Conservation (phyloP, 2,797 vertebrate genomes). For the Percopsis omiscomaycus region DNA sequence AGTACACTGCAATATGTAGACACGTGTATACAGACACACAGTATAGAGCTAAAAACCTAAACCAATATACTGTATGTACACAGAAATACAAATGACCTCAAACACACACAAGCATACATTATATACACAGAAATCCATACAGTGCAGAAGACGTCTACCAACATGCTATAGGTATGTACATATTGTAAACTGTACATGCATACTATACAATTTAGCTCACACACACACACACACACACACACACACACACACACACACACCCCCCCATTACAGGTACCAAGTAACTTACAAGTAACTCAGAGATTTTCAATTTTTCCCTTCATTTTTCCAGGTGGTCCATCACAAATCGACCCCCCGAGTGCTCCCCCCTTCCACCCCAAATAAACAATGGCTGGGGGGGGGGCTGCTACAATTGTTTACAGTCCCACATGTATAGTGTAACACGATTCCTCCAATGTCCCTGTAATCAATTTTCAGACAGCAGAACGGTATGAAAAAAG, state of each 20-base stretch:
- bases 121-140: not conserved
- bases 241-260: conserved; percentile 6
- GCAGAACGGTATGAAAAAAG: conserved; percentile 63
- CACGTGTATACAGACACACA: too few species aligned
- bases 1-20: too few species aligned
- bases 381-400: not conserved
- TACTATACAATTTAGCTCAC: not conserved
- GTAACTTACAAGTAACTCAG: conserved; percentile 20
- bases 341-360: not conserved
- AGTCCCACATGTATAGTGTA: conserved; percentile 36
- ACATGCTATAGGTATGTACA: not conserved
- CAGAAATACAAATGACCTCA: conserved; percentile 9
- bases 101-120: not conserved
- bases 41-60: too few species aligned
- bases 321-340: not conserved
- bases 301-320: conserved; percentile 3
- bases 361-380: not conserved
- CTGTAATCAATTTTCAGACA: conserved; percentile 70
- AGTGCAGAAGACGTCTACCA: not conserved
- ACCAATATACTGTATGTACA: not conserved
- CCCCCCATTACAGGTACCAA: not conserved
- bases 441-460: conserved; percentile 44
- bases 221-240: conserved; percentile 8
- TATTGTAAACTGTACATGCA: conserved; percentile 4
- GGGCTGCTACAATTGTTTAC: conserved; percentile 37